Evolutionary conservation across 2,888 invertebrate genomes (phyloP).

Genomic region (Clusia tigrina): DNA sequence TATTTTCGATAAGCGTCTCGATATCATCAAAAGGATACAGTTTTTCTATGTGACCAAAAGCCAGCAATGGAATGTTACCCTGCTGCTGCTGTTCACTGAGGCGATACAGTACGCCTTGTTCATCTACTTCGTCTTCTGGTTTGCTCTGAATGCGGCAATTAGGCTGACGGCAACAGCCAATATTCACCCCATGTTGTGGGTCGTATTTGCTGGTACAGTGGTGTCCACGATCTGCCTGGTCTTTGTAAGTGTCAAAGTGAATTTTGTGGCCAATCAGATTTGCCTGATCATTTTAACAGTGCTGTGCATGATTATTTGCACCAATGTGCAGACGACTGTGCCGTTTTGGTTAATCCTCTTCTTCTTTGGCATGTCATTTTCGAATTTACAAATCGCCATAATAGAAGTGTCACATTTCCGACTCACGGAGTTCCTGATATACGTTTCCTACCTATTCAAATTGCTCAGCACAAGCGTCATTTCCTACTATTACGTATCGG

Average conservation of each 20-base stretch:
- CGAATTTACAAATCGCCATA: slow-evolving; percentile 51
- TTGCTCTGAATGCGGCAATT: slow-evolving; percentile 51
- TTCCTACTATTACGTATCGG: slow-evolving; percentile 54
- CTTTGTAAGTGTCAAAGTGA: slow-evolving; percentile 53
- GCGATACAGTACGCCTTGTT: slow-evolving; percentile 56
- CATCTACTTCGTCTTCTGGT: slow-evolving; percentile 58
- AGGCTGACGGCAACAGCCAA: slow-evolving; percentile 43
- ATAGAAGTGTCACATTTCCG: slow-evolving; percentile 55
- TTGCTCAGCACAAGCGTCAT: slow-evolving; percentile 50
- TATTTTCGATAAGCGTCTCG: slow-evolving; percentile 54
- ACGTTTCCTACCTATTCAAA: slow-evolving; percentile 47
- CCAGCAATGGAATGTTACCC: slow-evolving; percentile 55
- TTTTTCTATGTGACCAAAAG: slow-evolving; percentile 60
- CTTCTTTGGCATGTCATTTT: slow-evolving; percentile 52
- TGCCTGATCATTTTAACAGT: slow-evolving; percentile 45
- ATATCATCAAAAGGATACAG: slow-evolving; percentile 53
- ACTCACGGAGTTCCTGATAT: slow-evolving; percentile 50
- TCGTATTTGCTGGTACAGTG: slow-evolving; percentile 49
- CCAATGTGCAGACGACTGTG: slow-evolving; percentile 40
- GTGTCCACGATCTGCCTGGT: slow-evolving; percentile 39
- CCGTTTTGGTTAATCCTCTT: slow-evolving; percentile 55
- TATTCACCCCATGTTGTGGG: slow-evolving; percentile 56
- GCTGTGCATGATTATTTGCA: slow-evolving; percentile 53
- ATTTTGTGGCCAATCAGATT: slow-evolving; percentile 50
- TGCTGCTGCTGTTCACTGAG: slow-evolving; percentile 53